These are phyloP conservation scores for Campylomormyrus numenius DNA, from an alignment of 2,113 vertebrate genomes.

Conservation along the genomic window DNA sequence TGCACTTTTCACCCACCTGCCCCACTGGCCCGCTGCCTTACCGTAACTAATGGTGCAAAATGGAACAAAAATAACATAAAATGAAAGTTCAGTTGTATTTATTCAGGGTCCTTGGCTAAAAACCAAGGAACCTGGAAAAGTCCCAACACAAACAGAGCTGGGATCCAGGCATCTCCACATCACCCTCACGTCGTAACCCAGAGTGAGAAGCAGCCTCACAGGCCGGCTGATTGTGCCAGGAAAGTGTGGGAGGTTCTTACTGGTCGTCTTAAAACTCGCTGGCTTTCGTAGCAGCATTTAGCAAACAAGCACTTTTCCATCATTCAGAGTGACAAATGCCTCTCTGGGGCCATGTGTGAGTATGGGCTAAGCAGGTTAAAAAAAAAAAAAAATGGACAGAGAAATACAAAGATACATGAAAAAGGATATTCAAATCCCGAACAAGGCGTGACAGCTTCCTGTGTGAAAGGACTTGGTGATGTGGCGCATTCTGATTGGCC, in stretches of 20 bases:
- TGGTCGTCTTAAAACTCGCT: background rate
- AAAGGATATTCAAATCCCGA: slow-evolving; percentile 33
- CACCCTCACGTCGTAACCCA: background rate
- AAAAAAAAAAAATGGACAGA: slow-evolving; percentile 13
- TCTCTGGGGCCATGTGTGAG: background rate
- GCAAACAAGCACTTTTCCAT: background rate
- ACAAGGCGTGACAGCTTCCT: slow-evolving; percentile 37
- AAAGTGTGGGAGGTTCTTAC: background rate
- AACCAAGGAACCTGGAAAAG: slow-evolving; percentile 30
- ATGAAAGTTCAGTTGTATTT: slow-evolving; percentile 32
- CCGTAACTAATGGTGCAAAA: slow-evolving; percentile 37
- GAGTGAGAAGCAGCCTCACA: background rate
- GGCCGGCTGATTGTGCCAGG: background rate
- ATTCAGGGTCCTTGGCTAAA: slow-evolving; percentile 31
- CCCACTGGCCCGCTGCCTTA: slow-evolving; percentile 23
- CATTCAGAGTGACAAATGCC: background rate
- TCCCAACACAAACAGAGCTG: background rate
- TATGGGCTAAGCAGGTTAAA: slow-evolving; percentile 17
- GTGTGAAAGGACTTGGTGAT: slow-evolving; percentile 39
- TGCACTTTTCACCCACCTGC: background rate
- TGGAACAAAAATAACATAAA: slow-evolving; percentile 37
- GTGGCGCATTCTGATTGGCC: slow-evolving; percentile 41
- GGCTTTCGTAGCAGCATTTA: background rate
- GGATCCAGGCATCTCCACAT: background rate
- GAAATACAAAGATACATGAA: slow-evolving; percentile 16